Conservation (phyloP, 2,113 vertebrate genomes). For the Aspiorhynchus laticeps region DNA sequence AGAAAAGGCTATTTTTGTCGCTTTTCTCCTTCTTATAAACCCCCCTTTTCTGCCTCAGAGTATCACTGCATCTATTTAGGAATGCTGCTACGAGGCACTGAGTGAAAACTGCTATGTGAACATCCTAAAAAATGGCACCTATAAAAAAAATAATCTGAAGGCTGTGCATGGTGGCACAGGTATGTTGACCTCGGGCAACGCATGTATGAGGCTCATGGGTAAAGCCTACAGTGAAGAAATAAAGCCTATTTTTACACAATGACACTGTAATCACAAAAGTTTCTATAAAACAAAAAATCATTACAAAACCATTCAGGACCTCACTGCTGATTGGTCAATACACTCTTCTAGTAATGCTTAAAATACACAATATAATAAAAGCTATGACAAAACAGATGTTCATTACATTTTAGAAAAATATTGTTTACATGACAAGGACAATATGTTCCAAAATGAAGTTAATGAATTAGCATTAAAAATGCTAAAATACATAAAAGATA, state of each 20-base stretch:
- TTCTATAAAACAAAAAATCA: neutral
- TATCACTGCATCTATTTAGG: conserved; percentile 80
- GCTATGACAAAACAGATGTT: neutral
- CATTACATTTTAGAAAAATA: neutral
- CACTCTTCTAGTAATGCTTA: neutral
- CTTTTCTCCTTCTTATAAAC: conserved; percentile 53
- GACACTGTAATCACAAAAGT: neutral
- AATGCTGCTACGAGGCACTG: conserved; percentile 77
- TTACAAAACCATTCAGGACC: neutral
- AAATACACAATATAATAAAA: neutral
- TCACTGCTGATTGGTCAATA: neutral
- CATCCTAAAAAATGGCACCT: conserved; percentile 75
- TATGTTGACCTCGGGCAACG: conserved; percentile 60
- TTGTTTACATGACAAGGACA: neutral
- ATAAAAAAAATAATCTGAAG: conserved; percentile 73
- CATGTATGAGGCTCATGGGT: neutral
- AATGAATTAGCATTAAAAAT: neutral
- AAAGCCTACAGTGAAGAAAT: neutral
- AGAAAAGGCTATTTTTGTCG: conserved; percentile 65
- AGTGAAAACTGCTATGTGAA: conserved; percentile 78
- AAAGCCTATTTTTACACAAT: neutral
- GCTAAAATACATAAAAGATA: neutral
- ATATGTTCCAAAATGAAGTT: neutral
- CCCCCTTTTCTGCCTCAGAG: conserved; percentile 64
- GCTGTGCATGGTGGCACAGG: conserved; percentile 70